phyloP scores from a whole-genome alignment of 2,797 vertebrate species.

The Bovichtus diacanthus region DNA sequence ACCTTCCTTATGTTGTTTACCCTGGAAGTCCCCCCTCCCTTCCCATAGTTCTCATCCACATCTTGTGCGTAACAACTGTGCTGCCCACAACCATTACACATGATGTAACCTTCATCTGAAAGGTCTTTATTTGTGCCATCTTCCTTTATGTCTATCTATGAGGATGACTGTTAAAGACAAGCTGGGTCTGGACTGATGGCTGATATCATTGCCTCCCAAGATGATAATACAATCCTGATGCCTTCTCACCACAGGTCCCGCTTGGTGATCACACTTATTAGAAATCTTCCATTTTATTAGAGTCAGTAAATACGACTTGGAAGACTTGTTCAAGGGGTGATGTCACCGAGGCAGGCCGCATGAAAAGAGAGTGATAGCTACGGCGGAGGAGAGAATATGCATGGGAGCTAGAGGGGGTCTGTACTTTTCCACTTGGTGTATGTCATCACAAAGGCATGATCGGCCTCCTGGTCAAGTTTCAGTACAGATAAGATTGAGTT shows the following conservation, averaged over 20 bases:
- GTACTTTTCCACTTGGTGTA: slow-evolving; percentile 79
- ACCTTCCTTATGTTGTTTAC: slow-evolving; percentile 84
- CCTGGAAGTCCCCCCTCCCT: slow-evolving; percentile 57
- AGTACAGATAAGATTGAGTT: slow-evolving; percentile 72
- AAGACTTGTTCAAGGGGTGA: slow-evolving; percentile 72
- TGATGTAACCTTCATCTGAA: slow-evolving; percentile 46
- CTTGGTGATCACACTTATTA: slow-evolving; percentile 69
- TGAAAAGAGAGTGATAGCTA: slow-evolving; percentile 76
- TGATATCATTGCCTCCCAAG: slow-evolving; percentile 80
- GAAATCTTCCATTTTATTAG: slow-evolving; percentile 73
- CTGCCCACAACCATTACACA: slow-evolving; percentile 56
- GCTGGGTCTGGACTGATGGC: slow-evolving; percentile 62
- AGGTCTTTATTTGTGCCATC: slow-evolving; percentile 38
- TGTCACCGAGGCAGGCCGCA: slow-evolving; percentile 76
- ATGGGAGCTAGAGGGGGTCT: slow-evolving; percentile 71
- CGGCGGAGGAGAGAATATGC: slow-evolving; percentile 67
- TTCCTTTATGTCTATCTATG: slow-evolving; percentile 56
- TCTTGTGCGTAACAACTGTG: slow-evolving; percentile 22
- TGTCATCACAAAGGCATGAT: slow-evolving; percentile 81
- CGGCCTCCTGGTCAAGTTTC: slow-evolving; percentile 72
- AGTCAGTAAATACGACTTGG: slow-evolving; percentile 69
- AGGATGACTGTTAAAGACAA: slow-evolving; percentile 55
- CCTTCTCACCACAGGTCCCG: slow-evolving; percentile 61
- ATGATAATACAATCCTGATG: slow-evolving; percentile 75
- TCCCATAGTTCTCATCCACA: slow-evolving; percentile 40